Percentiles rank a stretch among this genome's conserved stretches.
Conservation (phyloP, 2,113 vertebrate genomes). For the Leptodactylus fuscus region DNA sequence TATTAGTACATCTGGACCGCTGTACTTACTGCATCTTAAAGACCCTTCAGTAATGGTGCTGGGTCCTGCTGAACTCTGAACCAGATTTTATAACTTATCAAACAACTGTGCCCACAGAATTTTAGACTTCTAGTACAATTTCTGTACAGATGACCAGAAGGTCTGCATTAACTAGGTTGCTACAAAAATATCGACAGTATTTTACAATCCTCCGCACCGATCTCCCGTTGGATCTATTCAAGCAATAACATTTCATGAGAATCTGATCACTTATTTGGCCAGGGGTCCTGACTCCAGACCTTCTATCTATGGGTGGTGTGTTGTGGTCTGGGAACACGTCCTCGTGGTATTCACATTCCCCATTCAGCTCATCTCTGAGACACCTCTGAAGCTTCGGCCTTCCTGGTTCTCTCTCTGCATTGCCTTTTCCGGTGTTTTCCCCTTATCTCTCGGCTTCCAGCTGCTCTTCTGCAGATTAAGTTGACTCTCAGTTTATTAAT, state of each 20-base stretch:
- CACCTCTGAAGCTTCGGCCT: not conserved
- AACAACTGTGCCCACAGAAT: not conserved
- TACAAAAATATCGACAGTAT: too few relatives aligned
- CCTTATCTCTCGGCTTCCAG: not conserved
- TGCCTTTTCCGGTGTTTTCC: conserved; percentile 6
- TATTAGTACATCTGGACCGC: too few relatives aligned
- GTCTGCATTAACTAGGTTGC: not conserved
- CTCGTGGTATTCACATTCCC: conserved; percentile 21
- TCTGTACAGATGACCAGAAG: too few relatives aligned
- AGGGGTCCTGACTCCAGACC: not conserved
- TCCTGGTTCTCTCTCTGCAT: not conserved
- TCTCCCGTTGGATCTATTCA: not conserved
- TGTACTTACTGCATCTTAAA: too few relatives aligned
- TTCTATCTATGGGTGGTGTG: conserved; percentile 9
- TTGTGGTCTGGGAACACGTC: conserved; percentile 38
- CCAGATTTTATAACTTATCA: not conserved
- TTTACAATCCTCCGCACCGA: not conserved
- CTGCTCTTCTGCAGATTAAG: conserved; percentile 1
- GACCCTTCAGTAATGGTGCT: not conserved
- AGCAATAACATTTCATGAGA: not conserved
- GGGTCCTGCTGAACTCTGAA: not conserved
- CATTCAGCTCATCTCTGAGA: conserved; percentile 22
- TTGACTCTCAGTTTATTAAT: conserved; percentile 35
- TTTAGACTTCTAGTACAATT: too few relatives aligned
- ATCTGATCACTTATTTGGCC: not conserved